Evolutionary conservation across 2,888 invertebrate species (phyloP).

Genomic region (Pemphredon lugubris): DNA sequence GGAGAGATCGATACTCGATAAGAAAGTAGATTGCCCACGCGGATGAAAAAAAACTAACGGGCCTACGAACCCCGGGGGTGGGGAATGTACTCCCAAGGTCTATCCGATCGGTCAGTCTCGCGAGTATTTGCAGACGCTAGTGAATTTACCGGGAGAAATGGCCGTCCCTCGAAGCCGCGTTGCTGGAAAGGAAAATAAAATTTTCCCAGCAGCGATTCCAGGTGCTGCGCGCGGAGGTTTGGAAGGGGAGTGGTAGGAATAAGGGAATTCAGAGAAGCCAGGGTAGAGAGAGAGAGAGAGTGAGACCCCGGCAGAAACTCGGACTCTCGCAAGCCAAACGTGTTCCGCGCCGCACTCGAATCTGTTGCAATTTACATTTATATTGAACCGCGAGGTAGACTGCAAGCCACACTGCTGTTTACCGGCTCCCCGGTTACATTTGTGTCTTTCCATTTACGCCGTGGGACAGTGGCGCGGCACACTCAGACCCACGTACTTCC

Average conservation of each 20-base stretch:
- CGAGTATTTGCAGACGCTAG: too few relatives aligned
- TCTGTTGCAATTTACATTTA: slow-evolving; percentile 81
- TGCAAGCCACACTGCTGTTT: slow-evolving; percentile 68
- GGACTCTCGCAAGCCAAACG: slow-evolving; percentile 55
- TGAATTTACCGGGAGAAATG: too few relatives aligned
- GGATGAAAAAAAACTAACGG: too few relatives aligned
- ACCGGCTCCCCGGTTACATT: slow-evolving; percentile 72
- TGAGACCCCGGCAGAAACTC: slow-evolving; percentile 22
- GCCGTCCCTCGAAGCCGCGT: neutral
- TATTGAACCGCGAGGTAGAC: slow-evolving; percentile 77
- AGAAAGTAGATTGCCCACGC: too few relatives aligned
- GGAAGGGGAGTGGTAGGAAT: slow-evolving; percentile 39
- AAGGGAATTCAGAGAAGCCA: slow-evolving; percentile 52
- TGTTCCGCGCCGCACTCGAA: slow-evolving; percentile 72
- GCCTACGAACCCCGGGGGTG: too few relatives aligned
- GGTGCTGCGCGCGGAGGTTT: too few relatives aligned
- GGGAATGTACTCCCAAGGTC: too few relatives aligned
- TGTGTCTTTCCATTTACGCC: slow-evolving; percentile 74
- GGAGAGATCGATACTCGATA: too few relatives aligned
- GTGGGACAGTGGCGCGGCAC: slow-evolving; percentile 42
- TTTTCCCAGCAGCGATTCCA: slow-evolving; percentile 45
- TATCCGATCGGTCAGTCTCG: too few relatives aligned
- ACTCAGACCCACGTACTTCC: slow-evolving; percentile 38
- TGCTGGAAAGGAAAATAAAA: slow-evolving; percentile 43
- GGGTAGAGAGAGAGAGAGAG: too few relatives aligned